Evolutionary conservation across 2,113 vertebrate species (phyloP).

Genomic region (Galemys pyrenaicus): DNA sequence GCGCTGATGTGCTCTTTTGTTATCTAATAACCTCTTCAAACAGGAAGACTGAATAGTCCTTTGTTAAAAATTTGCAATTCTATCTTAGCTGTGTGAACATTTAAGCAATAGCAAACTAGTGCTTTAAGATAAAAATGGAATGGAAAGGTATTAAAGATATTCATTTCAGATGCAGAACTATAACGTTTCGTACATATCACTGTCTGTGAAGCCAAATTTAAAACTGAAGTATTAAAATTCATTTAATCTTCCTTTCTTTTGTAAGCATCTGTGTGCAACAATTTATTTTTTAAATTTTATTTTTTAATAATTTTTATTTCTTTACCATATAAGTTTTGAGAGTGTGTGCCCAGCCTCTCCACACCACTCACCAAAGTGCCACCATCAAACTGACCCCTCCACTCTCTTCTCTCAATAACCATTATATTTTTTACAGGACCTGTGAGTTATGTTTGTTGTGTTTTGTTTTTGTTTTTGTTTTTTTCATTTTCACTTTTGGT

Average conservation of each 20-base stretch:
- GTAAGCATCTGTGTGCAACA: neutral
- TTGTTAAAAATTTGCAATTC: neutral
- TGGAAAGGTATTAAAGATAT: neutral
- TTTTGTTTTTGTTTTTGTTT: no score
- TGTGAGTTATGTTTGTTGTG: no score
- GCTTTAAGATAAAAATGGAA: neutral
- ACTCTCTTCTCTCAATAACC: no score
- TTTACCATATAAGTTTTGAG: no score
- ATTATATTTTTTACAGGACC: no score
- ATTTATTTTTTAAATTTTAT: no score
- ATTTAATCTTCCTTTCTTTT: neutral
- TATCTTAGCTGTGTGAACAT: neutral
- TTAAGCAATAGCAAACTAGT: neutral
- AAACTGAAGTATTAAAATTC: constrained; percentile 4
- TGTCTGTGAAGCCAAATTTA: neutral
- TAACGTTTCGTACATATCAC: neutral
- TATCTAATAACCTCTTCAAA: neutral
- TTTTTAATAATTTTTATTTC: no score
- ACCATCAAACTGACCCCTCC: no score
- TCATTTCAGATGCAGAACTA: neutral
- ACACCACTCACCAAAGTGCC: no score
- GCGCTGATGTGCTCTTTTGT: no score
- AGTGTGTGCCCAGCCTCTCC: no score
- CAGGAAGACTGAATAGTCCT: neutral
- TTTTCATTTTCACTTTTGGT: no score